Base-by-base conservation (phyloP, 1,140 invertebrate genomes). In the Brachionus paranguensis region DNA sequence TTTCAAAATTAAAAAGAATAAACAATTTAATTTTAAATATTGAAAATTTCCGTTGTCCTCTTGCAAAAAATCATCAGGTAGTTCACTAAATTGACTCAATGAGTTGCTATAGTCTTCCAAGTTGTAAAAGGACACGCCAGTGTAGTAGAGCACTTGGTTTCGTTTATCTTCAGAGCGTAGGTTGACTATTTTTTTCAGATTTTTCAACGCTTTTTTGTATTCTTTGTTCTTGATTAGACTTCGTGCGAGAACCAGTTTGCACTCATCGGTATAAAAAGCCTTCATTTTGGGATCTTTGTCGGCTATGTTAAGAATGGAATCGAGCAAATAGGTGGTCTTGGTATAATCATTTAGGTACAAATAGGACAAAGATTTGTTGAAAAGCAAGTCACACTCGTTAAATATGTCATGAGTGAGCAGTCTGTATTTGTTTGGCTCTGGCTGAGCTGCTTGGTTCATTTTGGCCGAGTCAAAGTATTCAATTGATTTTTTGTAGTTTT, bases 401-500 rank as follows among this genome's bases (percentile, higher is more conserved):
- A 47, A 76, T n/a, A 50, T 27, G 12, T 76, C 72, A 37, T 76
- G 72, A 45, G 33, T 29, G 5, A 76, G 27, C 5, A 27, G 24
- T 24, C 72, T 24, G 27, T 47, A 47, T 29, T 76, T 50, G 14
- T 27, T 50, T 5, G 17, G 17, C 11, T 76, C 68, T 41, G 33
- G 33, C 20, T 72, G 14, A 43, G 68, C 1, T 47, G 17, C 27
- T n/a, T 47, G 7, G 27, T 76, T 76, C 11, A 50, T 10, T 12
- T 27, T 12, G 47, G 72, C 45, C 27, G 45, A 76, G 43, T 76
- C 45, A 76, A 76, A 76, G 27, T 76, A 76, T 29, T 76, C 72
- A 47, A 76, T 76, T 27, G 72, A 76, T 76, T 76, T 76, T 76
- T 50, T 47, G 43, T 76, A 76, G 27, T 76, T 50, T 47, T 76